A percentile compares a stretch with the other conserved stretches of the same genome.
These are phyloP conservation scores for Chaitophorus viminalis DNA, from an alignment of 2,888 invertebrate genomes.

Conservation along the genomic window DNA sequence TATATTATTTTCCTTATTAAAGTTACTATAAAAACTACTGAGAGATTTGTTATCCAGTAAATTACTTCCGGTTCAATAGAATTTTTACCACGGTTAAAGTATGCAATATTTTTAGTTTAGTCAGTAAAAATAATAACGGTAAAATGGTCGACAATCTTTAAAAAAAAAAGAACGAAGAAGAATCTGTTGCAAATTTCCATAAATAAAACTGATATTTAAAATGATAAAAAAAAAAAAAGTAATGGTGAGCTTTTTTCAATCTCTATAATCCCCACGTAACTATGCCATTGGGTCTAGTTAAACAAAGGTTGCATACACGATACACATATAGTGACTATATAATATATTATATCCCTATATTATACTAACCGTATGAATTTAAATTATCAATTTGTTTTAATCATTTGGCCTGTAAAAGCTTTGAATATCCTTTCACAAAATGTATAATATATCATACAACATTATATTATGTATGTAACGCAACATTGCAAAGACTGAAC, in stretches of 20 bases:
- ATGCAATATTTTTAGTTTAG: too few species aligned
- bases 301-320: background rate
- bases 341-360: too few species aligned
- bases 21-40: too few species aligned
- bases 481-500: background rate
- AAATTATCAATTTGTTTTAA: background rate
- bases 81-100: too few species aligned
- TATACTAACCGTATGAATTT: background rate
- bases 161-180: background rate
- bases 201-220: background rate
- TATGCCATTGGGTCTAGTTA: background rate
- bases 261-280: background rate
- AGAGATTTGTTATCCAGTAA: too few species aligned
- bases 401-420: background rate
- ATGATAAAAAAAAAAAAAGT: background rate
- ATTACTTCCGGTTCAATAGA: too few species aligned
- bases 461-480: too few species aligned
- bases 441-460: background rate
- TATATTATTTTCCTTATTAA: too few species aligned
- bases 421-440: background rate
- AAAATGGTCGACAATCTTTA: background rate
- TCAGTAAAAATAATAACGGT: too few species aligned
- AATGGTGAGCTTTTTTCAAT: background rate
- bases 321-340: background rate
- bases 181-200: background rate